Evolutionary conservation across 2,888 invertebrate species (phyloP), one percentile per base, ranked within the genome.

Genomic region (Auanema sp.): DNA sequence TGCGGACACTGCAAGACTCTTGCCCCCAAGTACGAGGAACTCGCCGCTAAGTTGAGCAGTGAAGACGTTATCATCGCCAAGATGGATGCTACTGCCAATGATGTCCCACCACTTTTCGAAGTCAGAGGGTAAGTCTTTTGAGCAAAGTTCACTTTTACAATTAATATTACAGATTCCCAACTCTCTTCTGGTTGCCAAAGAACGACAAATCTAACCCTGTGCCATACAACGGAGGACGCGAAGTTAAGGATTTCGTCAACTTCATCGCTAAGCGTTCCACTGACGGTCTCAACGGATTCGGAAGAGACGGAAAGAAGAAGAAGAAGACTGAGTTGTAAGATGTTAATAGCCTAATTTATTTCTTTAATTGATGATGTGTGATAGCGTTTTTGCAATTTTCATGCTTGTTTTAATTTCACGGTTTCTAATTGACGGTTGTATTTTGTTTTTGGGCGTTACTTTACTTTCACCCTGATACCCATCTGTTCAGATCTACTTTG

Each of bases 51-150:
- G 84, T 85, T 86, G 67, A 43, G 89, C 79, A 87, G 90, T 75
- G 97, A 97, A 86, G 84, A 84, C 61, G 89, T 98, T 1, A 90
- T 89, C 71, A 92, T 99, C 79, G 92, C 95, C 1, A 98, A 99
- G 86, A 92, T 98, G 88, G 98, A 99, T 86, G 97, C 97, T 14
- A 96, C 97, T 12, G 92, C 93, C 72, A 99, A 98, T 85, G 98
- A 98, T 88, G 96, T 96, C 79, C 94, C 96, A 72, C 87, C 90
- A 72, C 86, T 88, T 10, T 99, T 89, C 85, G 92, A 95, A 82
- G 98, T 98, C 11, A 89, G 90, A 65, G 98, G 98, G 86, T 87
- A 76, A 79, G 84, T 61, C 10, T 53, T 53, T 10, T 24, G 12
- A 23, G n/a, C 14, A 53, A 14, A 43, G 43, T 43, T 12, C 43